Evolutionary conservation across 2,888 invertebrate genomes (phyloP).

Genomic region (Tinea trinotella): DNA sequence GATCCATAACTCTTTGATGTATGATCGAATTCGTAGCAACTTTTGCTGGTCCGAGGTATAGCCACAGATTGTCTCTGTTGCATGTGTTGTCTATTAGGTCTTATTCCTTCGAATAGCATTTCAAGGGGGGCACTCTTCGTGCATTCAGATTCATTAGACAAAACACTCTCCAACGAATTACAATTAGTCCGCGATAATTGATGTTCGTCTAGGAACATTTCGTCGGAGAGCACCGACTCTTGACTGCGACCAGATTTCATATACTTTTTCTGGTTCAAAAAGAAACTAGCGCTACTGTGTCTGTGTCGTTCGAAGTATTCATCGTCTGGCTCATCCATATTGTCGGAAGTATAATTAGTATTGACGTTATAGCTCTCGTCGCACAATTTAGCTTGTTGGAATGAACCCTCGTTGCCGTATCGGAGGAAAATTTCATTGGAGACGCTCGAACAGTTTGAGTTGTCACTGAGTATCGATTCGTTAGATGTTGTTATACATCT

Average conservation of each 20-base stretch:
- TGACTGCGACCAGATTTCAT: conserved; percentile 78
- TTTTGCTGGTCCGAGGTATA: conserved; percentile 59
- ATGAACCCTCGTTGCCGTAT: conserved; percentile 63
- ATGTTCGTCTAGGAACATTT: conserved; percentile 72
- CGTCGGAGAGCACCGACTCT: conserved; percentile 84
- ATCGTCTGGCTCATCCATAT: conserved; percentile 49
- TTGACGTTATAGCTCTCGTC: conserved; percentile 62
- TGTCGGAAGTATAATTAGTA: conserved; percentile 62
- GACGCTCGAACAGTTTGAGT: conserved; percentile 64
- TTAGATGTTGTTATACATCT: conserved; percentile 75
- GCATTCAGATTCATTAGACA: conserved; percentile 84
- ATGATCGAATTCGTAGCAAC: conserved; percentile 67
- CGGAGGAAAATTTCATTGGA: conserved; percentile 67
- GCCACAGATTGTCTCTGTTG: conserved; percentile 32
- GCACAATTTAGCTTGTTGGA: conserved; percentile 56
- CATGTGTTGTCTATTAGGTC: conserved; percentile 46
- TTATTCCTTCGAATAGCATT: conserved; percentile 75
- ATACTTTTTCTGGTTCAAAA: conserved; percentile 77
- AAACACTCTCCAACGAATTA: conserved; percentile 84
- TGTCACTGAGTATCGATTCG: conserved; percentile 63
- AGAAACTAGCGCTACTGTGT: conserved; percentile 86
- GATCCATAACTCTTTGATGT: conserved; percentile 76
- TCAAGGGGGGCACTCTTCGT: conserved; percentile 85
- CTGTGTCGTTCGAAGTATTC: conserved; percentile 70
- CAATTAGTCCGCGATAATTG: conserved; percentile 78